Evolutionary conservation across 2,888 invertebrate species (phyloP).

Genomic region (Didymodactylos carnosus): DNA sequence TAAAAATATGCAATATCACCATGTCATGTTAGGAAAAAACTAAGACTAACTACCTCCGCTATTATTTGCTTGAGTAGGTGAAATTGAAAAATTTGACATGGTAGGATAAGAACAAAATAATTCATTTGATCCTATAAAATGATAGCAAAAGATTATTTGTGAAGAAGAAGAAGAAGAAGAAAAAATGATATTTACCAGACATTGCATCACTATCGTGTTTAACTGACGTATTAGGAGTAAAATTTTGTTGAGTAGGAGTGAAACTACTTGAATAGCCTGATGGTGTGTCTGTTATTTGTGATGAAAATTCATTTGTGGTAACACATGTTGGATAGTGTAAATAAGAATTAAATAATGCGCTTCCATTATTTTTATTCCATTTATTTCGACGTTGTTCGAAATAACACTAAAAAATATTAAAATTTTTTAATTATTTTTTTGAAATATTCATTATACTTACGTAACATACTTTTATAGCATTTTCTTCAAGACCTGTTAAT

Average conservation of each 20-base stretch:
- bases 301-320: neutral
- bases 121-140: neutral
- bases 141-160: neutral
- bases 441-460: neutral
- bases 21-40: neutral
- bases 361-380: neutral
- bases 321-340: too few species aligned
- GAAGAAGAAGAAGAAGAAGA: neutral
- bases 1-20: neutral
- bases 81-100: neutral
- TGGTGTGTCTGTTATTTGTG: neutral
- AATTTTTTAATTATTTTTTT: neutral
- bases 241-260: neutral
- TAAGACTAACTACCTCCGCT: neutral
- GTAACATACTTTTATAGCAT: slow-evolving; percentile 6
- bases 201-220: neutral
- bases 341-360: neutral
- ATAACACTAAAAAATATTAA: neutral
- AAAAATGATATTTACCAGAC: neutral
- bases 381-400: neutral
- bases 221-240: neutral
- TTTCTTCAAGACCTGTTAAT: slow-evolving; percentile 9
- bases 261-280: too few species aligned
- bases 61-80: neutral
- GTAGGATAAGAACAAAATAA: neutral